phyloP scores from a whole-genome alignment of 30 jellyfish, hydroid and myxozoan genomes.

The Turritopsis rubra region DNA sequence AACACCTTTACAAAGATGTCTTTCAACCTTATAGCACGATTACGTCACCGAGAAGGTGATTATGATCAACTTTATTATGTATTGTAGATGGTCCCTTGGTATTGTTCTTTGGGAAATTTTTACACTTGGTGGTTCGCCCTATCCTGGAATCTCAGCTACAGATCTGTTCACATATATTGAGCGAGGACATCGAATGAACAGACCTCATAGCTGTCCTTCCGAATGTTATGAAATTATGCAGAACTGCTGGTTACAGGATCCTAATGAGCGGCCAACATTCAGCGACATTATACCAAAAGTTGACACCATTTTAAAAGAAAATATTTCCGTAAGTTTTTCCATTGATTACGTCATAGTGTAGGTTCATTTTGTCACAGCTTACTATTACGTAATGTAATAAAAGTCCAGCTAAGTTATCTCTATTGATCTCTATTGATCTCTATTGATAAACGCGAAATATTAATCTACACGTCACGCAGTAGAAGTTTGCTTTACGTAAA shows the following conservation, averaged over 20 bases:
- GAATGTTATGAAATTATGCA: slow-evolving; percentile 51
- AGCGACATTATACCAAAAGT: slow-evolving; percentile 31
- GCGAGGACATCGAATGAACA: slow-evolving; percentile 51
- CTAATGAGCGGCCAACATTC: slow-evolving; percentile 62
- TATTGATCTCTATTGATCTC: too few relatives aligned
- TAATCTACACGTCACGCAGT: too few relatives aligned
- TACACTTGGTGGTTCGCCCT: slow-evolving; percentile 92
- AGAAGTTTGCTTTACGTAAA: too few relatives aligned
- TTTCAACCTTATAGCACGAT: too few relatives aligned
- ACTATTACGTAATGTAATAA: too few relatives aligned
- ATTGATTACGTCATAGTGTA: neutral
- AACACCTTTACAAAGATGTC: too few relatives aligned
- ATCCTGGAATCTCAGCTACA: slow-evolving; percentile 71
- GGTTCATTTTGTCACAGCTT: neutral
- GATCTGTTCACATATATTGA: slow-evolving; percentile 37
- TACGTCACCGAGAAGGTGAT: too few relatives aligned
- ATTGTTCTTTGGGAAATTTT: slow-evolving; percentile 79
- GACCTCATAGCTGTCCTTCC: slow-evolving; percentile 68
- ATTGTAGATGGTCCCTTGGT: slow-evolving; percentile 77
- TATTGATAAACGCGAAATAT: too few relatives aligned
- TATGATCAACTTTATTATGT: neutral
- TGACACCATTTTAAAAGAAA: slow-evolving; percentile 22
- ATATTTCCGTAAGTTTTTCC: neutral
- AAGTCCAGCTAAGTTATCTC: too few relatives aligned
- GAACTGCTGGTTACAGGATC: slow-evolving; percentile 65